Evolutionary conservation across 2,113 vertebrate genomes (phyloP).

Genomic region (Gallinago undulata): DNA sequence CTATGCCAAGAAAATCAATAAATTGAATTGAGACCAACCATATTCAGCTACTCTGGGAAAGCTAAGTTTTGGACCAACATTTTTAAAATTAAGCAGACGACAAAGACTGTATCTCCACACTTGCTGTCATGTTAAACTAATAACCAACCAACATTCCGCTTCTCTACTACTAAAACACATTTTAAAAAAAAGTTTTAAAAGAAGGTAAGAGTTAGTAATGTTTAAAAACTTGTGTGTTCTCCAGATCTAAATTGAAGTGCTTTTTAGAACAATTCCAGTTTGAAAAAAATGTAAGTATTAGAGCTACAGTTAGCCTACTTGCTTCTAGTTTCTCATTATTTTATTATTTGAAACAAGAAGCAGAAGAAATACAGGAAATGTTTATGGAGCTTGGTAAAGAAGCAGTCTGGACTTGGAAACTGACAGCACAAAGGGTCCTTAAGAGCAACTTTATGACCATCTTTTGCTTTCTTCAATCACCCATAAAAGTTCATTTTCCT

Average conservation of each 20-base stretch:
- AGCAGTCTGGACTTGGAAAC: neutral
- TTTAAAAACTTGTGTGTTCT: fast-evolving
- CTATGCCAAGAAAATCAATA: neutral
- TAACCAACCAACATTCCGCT: neutral
- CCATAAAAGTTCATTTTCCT: neutral
- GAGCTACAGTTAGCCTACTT: neutral
- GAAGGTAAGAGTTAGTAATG: fast-evolving
- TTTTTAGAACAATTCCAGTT: neutral
- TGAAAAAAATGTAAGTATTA: neutral
- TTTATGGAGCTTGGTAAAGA: neutral
- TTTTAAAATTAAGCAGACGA: neutral
- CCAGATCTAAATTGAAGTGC: neutral
- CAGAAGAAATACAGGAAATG: neutral
- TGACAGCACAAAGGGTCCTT: neutral
- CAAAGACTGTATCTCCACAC: neutral
- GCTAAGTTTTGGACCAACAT: neutral
- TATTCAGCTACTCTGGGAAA: neutral
- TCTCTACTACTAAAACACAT: neutral
- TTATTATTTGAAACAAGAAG: neutral
- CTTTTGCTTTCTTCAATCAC: neutral
- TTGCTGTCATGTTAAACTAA: neutral
- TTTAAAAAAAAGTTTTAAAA: neutral
- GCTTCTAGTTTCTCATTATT: neutral
- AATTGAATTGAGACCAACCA: neutral
- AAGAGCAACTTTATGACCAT: neutral